phyloP scores from a whole-genome alignment of 2,113 vertebrate genomes.

The Pseudorhombus dupliciocellatus region DNA sequence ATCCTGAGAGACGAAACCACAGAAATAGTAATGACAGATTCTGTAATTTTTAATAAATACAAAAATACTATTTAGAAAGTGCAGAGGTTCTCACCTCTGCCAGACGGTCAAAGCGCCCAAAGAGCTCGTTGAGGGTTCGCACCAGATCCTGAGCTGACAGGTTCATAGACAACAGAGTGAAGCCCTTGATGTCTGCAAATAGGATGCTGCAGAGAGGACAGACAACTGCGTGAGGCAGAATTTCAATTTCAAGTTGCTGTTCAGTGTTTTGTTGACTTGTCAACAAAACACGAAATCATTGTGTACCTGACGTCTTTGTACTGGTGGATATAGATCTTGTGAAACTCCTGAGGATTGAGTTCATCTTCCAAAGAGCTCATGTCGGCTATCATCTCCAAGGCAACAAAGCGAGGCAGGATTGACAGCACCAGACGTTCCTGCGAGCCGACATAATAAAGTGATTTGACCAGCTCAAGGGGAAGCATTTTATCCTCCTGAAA shows the following conservation, averaged over 20 bases:
- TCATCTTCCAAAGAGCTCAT: constrained; percentile 77
- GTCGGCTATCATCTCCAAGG: constrained; percentile 83
- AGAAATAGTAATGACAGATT: neutral
- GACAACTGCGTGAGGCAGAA: neutral
- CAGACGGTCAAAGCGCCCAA: constrained; percentile 94
- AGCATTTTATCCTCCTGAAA: too few species aligned
- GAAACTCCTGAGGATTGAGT: constrained; percentile 77
- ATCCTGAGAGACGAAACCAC: constrained; percentile 77
- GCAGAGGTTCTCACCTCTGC: constrained; percentile 84
- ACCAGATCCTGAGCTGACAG: constrained; percentile 94
- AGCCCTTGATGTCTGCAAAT: constrained; percentile 98
- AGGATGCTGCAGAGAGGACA: constrained; percentile 85
- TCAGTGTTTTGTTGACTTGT: neutral
- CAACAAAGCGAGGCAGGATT: constrained; percentile 81
- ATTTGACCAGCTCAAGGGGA: neutral
- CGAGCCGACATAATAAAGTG: neutral
- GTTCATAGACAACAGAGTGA: constrained; percentile 94
- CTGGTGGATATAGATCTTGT: constrained; percentile 83
- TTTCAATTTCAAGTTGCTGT: neutral
- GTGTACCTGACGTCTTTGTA: constrained; percentile 81
- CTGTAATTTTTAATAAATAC: neutral
- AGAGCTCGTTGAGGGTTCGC: constrained; percentile 94
- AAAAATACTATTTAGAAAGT: neutral
- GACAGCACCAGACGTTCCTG: constrained; percentile 81
- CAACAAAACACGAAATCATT: neutral